phyloP scores from a whole-genome alignment of 2,888 invertebrate genomes.

The Amblyjoppa proteus region DNA sequence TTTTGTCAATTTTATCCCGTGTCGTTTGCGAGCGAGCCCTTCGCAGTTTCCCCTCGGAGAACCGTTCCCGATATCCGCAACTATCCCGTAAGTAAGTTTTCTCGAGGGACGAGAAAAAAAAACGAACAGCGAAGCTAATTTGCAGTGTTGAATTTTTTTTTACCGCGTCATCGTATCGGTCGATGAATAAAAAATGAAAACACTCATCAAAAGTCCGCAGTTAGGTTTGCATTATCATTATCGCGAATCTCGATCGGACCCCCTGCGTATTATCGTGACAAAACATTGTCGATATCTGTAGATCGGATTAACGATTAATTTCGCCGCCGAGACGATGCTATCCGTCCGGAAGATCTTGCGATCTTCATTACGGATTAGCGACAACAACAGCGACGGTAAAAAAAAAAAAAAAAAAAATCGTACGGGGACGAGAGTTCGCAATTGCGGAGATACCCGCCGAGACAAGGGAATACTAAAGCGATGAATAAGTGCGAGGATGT shows the following conservation, averaged over 20 bases:
- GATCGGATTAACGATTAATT: slow-evolving; percentile 33
- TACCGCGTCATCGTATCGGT: background rate
- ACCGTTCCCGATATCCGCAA: background rate
- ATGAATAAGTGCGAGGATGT: slow-evolving; percentile 19
- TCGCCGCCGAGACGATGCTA: slow-evolving; percentile 15
- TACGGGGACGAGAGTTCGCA: background rate
- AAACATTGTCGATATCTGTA: slow-evolving; percentile 18
- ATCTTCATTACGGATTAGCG: slow-evolving; percentile 36
- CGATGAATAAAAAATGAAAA: background rate
- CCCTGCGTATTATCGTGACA: background rate
- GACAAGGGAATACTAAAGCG: slow-evolving; percentile 34
- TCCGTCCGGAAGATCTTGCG: slow-evolving; percentile 21
- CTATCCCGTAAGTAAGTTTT: slow-evolving; percentile 1
- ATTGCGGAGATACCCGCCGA: slow-evolving; percentile 23
- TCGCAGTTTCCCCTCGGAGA: background rate
- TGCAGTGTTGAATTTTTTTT: background rate
- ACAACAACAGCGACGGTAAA: background rate
- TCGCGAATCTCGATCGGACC: slow-evolving; percentile 2
- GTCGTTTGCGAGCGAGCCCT: background rate
- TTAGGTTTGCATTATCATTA: background rate
- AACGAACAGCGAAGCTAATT: background rate
- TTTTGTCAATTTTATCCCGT: background rate
- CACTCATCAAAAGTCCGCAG: slow-evolving; percentile 1
- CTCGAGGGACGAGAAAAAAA: background rate
- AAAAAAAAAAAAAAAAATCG: slow-evolving; percentile 1